Conservation (phyloP, 2,888 invertebrate genomes). For the Cryptocheilus praepositus region DNA sequence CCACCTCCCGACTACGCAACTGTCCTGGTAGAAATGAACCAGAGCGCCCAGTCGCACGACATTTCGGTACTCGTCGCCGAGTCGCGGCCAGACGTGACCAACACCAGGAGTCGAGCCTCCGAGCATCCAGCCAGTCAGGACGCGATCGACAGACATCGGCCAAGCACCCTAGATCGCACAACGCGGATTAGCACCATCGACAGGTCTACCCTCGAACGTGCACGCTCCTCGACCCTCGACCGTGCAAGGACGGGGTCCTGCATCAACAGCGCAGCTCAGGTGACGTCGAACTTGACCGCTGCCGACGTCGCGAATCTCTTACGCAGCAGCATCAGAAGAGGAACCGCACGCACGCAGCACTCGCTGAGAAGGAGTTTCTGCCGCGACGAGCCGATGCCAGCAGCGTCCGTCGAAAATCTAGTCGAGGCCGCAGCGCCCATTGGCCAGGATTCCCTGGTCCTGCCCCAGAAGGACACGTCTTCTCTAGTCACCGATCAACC, state of each 20-base stretch:
- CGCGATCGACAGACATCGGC: slow-evolving; percentile 49
- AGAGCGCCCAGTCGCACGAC: slow-evolving; percentile 54
- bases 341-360: slow-evolving; percentile 70
- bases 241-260: slow-evolving; percentile 45
- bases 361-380: slow-evolving; percentile 63
- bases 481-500: slow-evolving; percentile 63
- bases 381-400: slow-evolving; percentile 55
- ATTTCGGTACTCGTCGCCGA: slow-evolving; percentile 56
- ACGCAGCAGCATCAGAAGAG: slow-evolving; percentile 78
- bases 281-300: slow-evolving; percentile 76
- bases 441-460: slow-evolving; percentile 66
- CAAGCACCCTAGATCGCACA: slow-evolving; percentile 64
- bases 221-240: slow-evolving; percentile 62
- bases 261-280: slow-evolving; percentile 43
- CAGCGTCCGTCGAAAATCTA: slow-evolving; percentile 69
- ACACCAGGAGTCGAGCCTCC: not conserved
- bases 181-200: slow-evolving; percentile 59
- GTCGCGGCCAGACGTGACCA: slow-evolving; percentile 49
- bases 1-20: slow-evolving; percentile 81
- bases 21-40: slow-evolving; percentile 80
- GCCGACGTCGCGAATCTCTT: slow-evolving; percentile 78
- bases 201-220: slow-evolving; percentile 52
- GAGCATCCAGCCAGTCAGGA: not conserved
- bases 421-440: slow-evolving; percentile 73
- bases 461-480: slow-evolving; percentile 54